phyloP scores from a whole-genome alignment of 1,140 invertebrate genomes.

The Lepidotrigona ventralis region DNA sequence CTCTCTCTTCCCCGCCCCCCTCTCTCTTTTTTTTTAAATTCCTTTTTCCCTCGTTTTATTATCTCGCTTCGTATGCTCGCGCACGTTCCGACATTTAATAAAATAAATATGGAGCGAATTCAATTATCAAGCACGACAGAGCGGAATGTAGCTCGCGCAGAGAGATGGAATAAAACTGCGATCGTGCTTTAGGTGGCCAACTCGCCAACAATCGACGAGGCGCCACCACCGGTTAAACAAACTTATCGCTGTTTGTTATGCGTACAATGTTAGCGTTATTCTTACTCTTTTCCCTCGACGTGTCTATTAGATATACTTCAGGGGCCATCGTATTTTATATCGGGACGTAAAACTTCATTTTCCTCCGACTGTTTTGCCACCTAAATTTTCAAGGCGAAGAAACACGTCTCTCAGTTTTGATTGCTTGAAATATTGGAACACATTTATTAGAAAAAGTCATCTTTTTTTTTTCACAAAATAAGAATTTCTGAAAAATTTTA shows the following conservation, averaged over 20 bases:
- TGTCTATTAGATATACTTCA: conserved; percentile 7
- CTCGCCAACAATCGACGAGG: neutral
- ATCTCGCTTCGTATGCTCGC: no score
- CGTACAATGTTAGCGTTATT: neutral
- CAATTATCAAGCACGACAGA: conserved; percentile 31
- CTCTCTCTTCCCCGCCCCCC: neutral
- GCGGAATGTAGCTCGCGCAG: neutral
- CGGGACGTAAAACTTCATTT: conserved; percentile 25
- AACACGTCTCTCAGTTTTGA: neutral
- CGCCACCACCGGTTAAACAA: neutral
- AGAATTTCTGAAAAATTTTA: no score
- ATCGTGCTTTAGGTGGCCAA: neutral
- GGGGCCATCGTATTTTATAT: conserved; percentile 5
- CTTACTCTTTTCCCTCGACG: neutral
- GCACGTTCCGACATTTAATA: conserved; percentile 12
- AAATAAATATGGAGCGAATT: conserved; percentile 25
- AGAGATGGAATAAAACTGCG: neutral
- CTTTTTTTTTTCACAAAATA: no score
- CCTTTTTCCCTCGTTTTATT: no score
- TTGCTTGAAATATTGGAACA: neutral
- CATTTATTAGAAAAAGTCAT: no score
- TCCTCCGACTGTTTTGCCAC: no score
- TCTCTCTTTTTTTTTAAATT: neutral
- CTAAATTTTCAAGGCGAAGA: neutral
- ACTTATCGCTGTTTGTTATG: neutral